A percentile compares a stretch with the other conserved stretches of the same genome.
Conservation (phyloP, 2,113 vertebrate species). For the Neogale vison region DNA sequence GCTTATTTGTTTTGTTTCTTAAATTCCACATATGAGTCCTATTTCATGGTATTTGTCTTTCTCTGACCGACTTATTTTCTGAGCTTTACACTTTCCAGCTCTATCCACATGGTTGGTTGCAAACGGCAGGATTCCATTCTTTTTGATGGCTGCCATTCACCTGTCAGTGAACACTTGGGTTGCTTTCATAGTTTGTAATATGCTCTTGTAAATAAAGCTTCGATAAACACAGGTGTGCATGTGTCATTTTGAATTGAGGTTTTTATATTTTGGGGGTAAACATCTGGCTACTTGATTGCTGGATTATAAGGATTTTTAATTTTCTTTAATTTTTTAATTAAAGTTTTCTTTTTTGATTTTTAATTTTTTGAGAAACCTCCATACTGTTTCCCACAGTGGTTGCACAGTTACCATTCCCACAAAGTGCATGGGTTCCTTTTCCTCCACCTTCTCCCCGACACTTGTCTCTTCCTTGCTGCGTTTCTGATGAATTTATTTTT, state of each 20-base stretch:
- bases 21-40: neutral
- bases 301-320: neutral
- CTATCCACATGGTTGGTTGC: neutral
- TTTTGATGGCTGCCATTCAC: neutral
- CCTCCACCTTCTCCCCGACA: neutral
- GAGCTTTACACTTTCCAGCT: neutral
- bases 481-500: neutral
- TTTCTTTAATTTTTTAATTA: neutral
- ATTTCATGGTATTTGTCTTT: neutral
- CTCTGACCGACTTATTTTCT: neutral
- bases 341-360: neutral
- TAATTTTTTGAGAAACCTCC: neutral
- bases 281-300: neutral
- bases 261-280: neutral
- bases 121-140: neutral
- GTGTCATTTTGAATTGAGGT: neutral
- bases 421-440: neutral
- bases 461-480: neutral
- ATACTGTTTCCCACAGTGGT: neutral
- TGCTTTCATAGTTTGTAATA: neutral
- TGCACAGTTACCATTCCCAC: neutral
- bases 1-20: neutral
- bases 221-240: neutral
- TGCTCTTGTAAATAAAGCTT: neutral
- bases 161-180: neutral